A percentile compares a stretch with the other conserved stretches of the same genome.
phyloP scores from a whole-genome alignment of 2,113 vertebrate genomes.

The Casuarius casuarius region DNA sequence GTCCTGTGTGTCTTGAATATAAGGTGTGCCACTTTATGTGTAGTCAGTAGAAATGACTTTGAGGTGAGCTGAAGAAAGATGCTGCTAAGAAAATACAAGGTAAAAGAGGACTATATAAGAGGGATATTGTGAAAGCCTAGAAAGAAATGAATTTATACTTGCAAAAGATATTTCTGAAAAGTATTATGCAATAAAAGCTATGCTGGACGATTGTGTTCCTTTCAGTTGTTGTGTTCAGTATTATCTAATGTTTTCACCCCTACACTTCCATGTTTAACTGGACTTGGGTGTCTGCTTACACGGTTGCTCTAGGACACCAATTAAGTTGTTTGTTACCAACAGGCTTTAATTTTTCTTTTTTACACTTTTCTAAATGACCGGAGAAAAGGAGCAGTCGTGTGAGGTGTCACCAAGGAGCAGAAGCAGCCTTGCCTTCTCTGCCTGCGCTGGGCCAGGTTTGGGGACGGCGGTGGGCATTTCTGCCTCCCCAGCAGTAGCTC shows the following conservation, averaged over 20 bases:
- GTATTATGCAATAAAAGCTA: neutral
- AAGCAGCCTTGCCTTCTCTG: neutral
- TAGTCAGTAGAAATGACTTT: neutral
- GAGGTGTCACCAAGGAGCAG: neutral
- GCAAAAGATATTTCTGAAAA: neutral
- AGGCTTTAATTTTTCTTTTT: neutral
- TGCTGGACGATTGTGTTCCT: neutral
- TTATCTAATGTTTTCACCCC: neutral
- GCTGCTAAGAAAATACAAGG: neutral
- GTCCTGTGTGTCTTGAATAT: neutral
- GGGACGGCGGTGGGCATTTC: neutral
- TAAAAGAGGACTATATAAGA: neutral
- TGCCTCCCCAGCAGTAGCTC: neutral
- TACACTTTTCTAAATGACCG: neutral
- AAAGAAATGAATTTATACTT: neutral
- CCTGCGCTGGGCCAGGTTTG: neutral
- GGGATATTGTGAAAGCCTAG: neutral
- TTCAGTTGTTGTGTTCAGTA: neutral
- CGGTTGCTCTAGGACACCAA: neutral
- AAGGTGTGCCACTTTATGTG: neutral
- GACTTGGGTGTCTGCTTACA: neutral
- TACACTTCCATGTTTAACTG: neutral
- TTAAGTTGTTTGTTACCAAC: neutral
- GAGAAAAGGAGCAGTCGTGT: fast-evolving
- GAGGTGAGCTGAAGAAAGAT: neutral